Base-by-base conservation (phyloP, 92 coral and sea anemone genomes). In the Heliopora coerulea region DNA sequence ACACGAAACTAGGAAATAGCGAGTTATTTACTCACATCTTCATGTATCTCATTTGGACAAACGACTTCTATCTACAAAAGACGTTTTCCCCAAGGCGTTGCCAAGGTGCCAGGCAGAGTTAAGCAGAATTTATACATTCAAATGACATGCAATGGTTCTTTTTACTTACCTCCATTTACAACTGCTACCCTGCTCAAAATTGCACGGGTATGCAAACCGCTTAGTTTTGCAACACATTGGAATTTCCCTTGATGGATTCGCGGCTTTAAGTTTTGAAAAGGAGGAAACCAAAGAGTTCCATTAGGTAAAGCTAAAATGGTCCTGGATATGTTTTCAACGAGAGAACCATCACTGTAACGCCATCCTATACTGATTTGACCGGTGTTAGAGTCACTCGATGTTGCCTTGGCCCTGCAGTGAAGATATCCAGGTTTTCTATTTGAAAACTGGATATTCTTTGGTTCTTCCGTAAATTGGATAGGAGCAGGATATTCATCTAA, bases 401-500 rank as follows among this genome's bases (percentile, higher is more conserved):
- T 70, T 32, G 64, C 63, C 21, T 25, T 23, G n/a, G 77, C 95
- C 25, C 54, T 57, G 62, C 99, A 95, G 46, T 87, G 86, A 30
- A 95, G 85, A 40, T 88, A 83, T 34, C 89, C 96, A 42, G 88
- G 83, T 72, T 85, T 91, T 72, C 84, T 88, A 73, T 86, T 90
- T 63, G 99, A 91, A 86, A 95, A 95, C 54, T 78, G 91, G 39
- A 89, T 88, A 74, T 90, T 91, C 70, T 83, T 85, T 81, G 99
- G 99, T 79, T 95, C 99, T 68, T 95, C 81, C n/a, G 50, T 66
- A 65, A 95, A 95, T 26, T 86, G 83, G 31, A 95, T 85, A 8
- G 85, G 90, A 90, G 83, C 74, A 28, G 96, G 88, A 25, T 83
- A 83, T 54, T 87, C 74, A 25, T 28, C 89, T 86, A n/a, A n/a